These are phyloP conservation scores for Nothobranchius furzeri DNA, from an alignment of 2,113 vertebrate genomes.

Conservation along the genomic window DNA sequence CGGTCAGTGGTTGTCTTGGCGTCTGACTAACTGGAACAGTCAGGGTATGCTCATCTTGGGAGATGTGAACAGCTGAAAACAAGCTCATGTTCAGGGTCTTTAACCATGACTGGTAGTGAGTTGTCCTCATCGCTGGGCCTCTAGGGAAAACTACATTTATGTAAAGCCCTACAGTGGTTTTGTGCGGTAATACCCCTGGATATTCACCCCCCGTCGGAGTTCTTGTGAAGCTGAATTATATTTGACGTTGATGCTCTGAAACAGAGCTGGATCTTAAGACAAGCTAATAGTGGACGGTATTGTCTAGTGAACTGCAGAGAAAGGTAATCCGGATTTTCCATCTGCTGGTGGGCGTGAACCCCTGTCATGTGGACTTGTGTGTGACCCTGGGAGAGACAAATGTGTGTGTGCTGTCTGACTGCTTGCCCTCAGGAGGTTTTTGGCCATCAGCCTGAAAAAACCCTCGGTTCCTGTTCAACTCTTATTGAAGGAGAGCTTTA, in stretches of 20 bases:
- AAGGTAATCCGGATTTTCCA: constrained; percentile 76
- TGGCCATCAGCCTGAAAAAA: constrained; percentile 68
- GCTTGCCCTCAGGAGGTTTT: constrained; percentile 59
- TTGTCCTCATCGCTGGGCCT: constrained; percentile 43
- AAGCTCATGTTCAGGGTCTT: constrained; percentile 14
- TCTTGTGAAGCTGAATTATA: constrained; percentile 42
- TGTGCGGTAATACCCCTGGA: constrained; percentile 10
- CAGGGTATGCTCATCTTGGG: constrained; percentile 28
- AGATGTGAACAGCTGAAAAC: constrained; percentile 48
- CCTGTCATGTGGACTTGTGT: constrained; percentile 39
- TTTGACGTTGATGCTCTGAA: constrained; percentile 56
- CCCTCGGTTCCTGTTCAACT: constrained; percentile 67
- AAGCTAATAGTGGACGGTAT: constrained; percentile 65
- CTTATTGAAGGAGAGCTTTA: constrained; percentile 56
- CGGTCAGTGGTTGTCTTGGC: constrained; percentile 26
- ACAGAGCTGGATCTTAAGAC: constrained; percentile 46
- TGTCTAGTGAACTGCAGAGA: constrained; percentile 64
- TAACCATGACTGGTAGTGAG: constrained; percentile 33
- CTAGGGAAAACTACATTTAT: constrained; percentile 5
- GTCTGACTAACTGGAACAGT: constrained; percentile 3
- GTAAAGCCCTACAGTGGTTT: not conserved
- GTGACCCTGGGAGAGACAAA: constrained; percentile 34
- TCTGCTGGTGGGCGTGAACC: constrained; percentile 46
- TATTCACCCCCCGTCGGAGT: constrained; percentile 29
- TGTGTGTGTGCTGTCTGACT: constrained; percentile 51